phyloP scores from a whole-genome alignment of 2,888 invertebrate genomes.

The Idaea aversata region DNA sequence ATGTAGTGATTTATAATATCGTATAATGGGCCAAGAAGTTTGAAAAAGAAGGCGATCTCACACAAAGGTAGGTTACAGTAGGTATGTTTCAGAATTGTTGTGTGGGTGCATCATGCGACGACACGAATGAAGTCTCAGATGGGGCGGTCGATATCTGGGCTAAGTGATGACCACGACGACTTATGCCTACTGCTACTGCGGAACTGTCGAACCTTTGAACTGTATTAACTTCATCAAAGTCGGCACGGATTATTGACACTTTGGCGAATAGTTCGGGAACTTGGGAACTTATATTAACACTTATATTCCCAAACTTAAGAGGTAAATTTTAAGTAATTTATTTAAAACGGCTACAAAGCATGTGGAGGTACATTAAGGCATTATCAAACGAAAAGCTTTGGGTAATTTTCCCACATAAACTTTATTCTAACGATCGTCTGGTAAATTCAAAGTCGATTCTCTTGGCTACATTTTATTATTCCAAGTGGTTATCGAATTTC shows the following conservation, averaged over 20 bases:
- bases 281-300: not conserved
- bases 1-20: too few species aligned
- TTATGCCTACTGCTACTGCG: constrained; percentile 21
- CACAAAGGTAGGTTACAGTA: not conserved
- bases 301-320: not conserved
- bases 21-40: not conserved
- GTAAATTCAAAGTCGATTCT: constrained; percentile 8
- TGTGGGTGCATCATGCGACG: constrained; percentile 33
- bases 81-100: constrained; percentile 8
- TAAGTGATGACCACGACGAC: constrained; percentile 42
- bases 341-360: not conserved
- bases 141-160: constrained; percentile 45
- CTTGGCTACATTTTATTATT: constrained; percentile 13
- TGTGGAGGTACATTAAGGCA: not conserved
- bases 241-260: constrained; percentile 14
- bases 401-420: not conserved
- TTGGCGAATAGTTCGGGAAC: too few species aligned
- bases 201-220: constrained; percentile 18
- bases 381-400: not conserved
- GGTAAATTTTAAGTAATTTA: not conserved
- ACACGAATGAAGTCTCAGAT: constrained; percentile 42
- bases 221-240: constrained; percentile 27
- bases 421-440: constrained; percentile 3
- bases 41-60: not conserved
- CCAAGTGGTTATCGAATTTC: constrained; percentile 13